A percentile compares a stretch with the other conserved stretches of the same genome.
Conservation (phyloP, 2,888 invertebrate species). For the Drosophila limbata region DNA sequence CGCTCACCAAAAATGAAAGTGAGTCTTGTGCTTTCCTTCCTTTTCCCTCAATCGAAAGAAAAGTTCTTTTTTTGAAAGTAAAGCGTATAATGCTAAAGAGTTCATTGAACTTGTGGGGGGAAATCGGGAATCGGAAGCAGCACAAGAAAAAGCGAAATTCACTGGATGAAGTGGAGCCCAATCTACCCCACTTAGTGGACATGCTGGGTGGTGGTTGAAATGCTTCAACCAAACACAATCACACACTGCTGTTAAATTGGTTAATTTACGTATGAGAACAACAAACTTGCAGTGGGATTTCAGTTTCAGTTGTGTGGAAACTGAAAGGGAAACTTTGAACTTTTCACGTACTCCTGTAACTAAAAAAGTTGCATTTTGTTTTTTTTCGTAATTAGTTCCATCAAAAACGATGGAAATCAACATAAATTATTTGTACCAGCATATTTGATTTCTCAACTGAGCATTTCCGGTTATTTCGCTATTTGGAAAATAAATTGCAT, state of each 20-base stretch:
- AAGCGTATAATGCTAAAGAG: conserved; percentile 45
- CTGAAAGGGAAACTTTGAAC: neutral
- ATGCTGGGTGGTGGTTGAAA: conserved; percentile 51
- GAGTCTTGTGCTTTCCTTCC: conserved; percentile 46
- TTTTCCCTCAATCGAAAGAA: conserved; percentile 9
- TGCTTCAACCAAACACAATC: neutral
- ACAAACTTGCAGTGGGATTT: conserved; percentile 16
- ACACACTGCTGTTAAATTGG: conserved; percentile 46
- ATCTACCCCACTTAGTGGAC: conserved; percentile 35
- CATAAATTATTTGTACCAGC: neutral
- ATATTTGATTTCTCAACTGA: neutral
- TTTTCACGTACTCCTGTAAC: neutral
- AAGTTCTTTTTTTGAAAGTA: conserved; percentile 60
- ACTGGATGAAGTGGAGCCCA: conserved; percentile 33
- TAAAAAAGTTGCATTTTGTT: neutral
- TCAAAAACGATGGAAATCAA: neutral
- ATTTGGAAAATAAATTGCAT: conserved; percentile 10
- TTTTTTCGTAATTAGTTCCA: neutral
- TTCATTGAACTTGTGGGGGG: conserved; percentile 64
- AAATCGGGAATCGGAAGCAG: conserved; percentile 43
- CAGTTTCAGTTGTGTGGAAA: conserved; percentile 14
- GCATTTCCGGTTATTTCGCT: conserved; percentile 2
- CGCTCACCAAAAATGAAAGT: conserved; percentile 67
- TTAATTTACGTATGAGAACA: conserved; percentile 52
- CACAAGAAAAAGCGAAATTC: conserved; percentile 31